phyloP scores from a whole-genome alignment of 2,113 vertebrate species.

The Xenopus borealis region DNA sequence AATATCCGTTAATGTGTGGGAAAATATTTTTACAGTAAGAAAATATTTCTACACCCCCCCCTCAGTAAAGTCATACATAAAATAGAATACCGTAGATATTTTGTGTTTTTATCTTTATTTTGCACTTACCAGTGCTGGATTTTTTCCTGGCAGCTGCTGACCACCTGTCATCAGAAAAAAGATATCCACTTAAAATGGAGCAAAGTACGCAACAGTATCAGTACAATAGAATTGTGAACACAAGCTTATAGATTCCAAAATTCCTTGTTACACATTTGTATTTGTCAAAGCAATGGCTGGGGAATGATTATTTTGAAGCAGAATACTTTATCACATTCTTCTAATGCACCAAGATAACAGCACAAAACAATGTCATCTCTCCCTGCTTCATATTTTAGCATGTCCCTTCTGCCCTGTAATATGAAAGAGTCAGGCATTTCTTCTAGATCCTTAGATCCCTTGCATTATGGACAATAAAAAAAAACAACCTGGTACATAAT shows the following conservation, averaged over 20 bases:
- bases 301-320: slow-evolving; percentile 39
- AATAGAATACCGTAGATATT: not conserved
- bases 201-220: slow-evolving; percentile 61
- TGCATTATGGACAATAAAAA: too few relatives aligned
- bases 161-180: slow-evolving; percentile 84
- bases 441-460: too few relatives aligned
- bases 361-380: slow-evolving; percentile 52
- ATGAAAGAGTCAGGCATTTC: slow-evolving; percentile 25
- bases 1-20: too few relatives aligned
- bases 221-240: slow-evolving; percentile 60
- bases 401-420: slow-evolving; percentile 60
- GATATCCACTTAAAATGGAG: slow-evolving; percentile 45
- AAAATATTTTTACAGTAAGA: too few relatives aligned
- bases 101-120: slow-evolving; percentile 53
- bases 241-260: slow-evolving; percentile 60
- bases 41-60: too few relatives aligned
- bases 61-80: too few relatives aligned
- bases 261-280: slow-evolving; percentile 63
- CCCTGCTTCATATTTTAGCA: slow-evolving; percentile 56
- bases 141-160: slow-evolving; percentile 87
- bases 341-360: slow-evolving; percentile 66
- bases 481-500: too few relatives aligned
- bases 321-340: slow-evolving; percentile 53
- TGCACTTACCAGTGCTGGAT: slow-evolving; percentile 92
- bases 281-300: slow-evolving; percentile 63